phyloP scores from a whole-genome alignment of 2,888 invertebrate genomes.

The Macaria notata region DNA sequence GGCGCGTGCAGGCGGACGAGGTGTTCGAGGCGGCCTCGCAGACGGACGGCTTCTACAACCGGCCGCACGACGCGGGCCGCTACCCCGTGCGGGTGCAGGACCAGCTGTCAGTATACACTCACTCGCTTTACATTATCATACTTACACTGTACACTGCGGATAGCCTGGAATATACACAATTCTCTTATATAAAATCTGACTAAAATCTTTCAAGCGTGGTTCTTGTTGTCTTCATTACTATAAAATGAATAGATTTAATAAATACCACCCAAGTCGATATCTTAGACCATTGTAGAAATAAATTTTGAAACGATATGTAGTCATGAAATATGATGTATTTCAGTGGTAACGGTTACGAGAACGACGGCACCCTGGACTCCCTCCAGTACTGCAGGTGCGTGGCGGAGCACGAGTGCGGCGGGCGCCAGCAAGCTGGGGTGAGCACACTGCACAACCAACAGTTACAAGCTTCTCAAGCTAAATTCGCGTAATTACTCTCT shows the following conservation, averaged over 20 bases:
- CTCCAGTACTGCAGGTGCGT: conserved; percentile 65
- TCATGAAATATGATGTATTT: too few relatives aligned
- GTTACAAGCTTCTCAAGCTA: too few relatives aligned
- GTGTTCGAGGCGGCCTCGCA: conserved; percentile 52
- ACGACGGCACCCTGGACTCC: conserved; percentile 60
- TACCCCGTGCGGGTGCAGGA: conserved; percentile 51
- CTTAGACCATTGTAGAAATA: too few relatives aligned
- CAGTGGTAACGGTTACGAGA: conserved; percentile 9
- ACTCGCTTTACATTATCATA: conserved; percentile 6
- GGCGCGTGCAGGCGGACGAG: conserved; percentile 48
- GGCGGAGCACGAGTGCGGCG: conserved; percentile 51
- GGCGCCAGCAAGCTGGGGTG: conserved; percentile 49
- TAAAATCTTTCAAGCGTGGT: too few relatives aligned
- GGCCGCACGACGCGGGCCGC: conserved; percentile 52
- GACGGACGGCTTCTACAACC: conserved; percentile 69
- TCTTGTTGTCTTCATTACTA: too few relatives aligned
- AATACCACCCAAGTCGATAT: too few relatives aligned
- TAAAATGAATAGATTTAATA: too few relatives aligned
- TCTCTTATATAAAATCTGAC: too few relatives aligned
- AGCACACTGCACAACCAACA: neutral
- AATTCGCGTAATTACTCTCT: too few relatives aligned
- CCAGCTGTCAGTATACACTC: neutral
- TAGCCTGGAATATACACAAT: too few relatives aligned
- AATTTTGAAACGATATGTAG: too few relatives aligned
- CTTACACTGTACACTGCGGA: too few relatives aligned